These are phyloP conservation scores for Phengaris arion DNA, from an alignment of 2,888 invertebrate species.

Conservation along the genomic window DNA sequence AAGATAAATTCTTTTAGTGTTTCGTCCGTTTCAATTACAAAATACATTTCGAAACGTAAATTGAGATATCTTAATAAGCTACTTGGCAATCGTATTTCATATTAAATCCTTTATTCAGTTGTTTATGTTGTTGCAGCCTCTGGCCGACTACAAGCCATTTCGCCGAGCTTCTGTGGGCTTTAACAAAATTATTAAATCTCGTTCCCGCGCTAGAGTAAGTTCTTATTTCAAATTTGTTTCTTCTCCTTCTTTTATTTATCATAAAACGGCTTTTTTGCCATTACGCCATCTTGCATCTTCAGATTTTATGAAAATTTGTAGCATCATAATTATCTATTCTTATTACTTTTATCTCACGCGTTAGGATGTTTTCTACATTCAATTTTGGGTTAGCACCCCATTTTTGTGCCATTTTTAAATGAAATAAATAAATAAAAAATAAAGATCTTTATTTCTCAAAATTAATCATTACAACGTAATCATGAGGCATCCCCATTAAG, in stretches of 20 bases:
- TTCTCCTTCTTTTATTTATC: conserved; percentile 28
- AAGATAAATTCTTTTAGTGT: conserved; percentile 13
- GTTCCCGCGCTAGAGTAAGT: conserved; percentile 62
- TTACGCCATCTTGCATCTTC: neutral
- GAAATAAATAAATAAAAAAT: no score
- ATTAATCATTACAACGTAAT: no score
- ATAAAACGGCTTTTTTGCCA: neutral
- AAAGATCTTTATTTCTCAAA: no score
- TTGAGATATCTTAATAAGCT: conserved; percentile 32
- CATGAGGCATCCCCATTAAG: no score
- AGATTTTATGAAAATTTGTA: neutral
- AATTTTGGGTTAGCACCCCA: neutral
- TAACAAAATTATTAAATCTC: conserved; percentile 65
- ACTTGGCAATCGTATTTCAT: conserved; percentile 34
- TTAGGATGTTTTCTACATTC: neutral
- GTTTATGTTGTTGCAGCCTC: conserved; percentile 51
- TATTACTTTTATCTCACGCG: neutral
- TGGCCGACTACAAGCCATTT: conserved; percentile 65
- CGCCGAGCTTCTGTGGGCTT: conserved; percentile 71
- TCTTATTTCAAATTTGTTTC: conserved; percentile 27
- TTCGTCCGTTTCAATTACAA: conserved; percentile 22
- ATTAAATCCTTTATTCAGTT: conserved; percentile 29
- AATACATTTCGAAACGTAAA: conserved; percentile 28
- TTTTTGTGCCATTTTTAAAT: neutral
- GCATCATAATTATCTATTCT: no score